Evolutionary conservation across 2,113 vertebrate species (phyloP).

Genomic region (Pygathrix nemaeus): DNA sequence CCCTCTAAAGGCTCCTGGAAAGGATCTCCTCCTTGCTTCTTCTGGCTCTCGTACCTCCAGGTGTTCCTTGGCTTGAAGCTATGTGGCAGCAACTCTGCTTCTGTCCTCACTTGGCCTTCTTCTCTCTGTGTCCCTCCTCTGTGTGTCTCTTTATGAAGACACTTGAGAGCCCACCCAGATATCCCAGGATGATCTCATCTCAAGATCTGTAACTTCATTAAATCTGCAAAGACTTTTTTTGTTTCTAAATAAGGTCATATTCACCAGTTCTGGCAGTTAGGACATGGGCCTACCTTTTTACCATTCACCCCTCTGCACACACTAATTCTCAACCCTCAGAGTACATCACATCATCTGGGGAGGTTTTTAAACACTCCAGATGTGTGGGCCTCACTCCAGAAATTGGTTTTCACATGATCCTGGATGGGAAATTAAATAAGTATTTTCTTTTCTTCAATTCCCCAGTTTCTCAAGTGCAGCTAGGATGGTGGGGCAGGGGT

Average conservation of each 20-base stretch:
- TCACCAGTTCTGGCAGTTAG: not conserved
- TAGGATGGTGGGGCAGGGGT: not conserved
- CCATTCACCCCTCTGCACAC: not conserved
- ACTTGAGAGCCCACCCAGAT: too few species aligned
- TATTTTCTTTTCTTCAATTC: not conserved
- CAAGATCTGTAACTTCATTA: not conserved
- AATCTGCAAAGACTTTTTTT: not conserved
- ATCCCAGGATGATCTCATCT: not conserved
- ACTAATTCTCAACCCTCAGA: not conserved
- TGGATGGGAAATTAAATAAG: not conserved
- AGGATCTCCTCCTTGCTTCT: not conserved
- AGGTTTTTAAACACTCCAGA: not conserved
- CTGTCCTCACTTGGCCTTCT: not conserved
- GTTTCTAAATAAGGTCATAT: not conserved
- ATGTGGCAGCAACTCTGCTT: not conserved
- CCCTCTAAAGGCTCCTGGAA: accelerated
- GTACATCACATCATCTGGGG: not conserved
- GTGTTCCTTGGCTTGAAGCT: too few species aligned
- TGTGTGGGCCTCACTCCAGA: not conserved
- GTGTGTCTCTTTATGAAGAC: not conserved
- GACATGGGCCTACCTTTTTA: not conserved
- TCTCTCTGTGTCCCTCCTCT: not conserved
- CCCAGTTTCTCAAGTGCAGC: not conserved
- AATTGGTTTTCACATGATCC: not conserved
- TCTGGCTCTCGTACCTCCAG: not conserved